phyloP scores from a whole-genome alignment of 2,888 invertebrate species.

The Chorisops tibialis region DNA sequence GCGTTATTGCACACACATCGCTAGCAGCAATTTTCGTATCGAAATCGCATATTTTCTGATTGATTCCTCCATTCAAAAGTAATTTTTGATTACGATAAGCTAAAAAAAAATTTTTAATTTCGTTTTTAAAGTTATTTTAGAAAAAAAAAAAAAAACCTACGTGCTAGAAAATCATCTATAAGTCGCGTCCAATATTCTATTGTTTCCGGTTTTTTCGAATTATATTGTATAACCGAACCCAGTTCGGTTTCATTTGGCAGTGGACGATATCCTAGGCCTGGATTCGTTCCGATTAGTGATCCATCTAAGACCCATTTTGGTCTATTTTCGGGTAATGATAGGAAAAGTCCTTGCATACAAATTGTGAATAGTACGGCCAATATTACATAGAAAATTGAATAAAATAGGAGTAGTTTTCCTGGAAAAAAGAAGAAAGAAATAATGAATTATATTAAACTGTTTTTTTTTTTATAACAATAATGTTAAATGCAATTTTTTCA shows the following conservation, averaged over 20 bases:
- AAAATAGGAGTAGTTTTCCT: slow-evolving; percentile 83
- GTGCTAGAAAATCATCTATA: slow-evolving; percentile 57
- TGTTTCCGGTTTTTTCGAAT: slow-evolving; percentile 55
- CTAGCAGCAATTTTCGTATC: slow-evolving; percentile 50
- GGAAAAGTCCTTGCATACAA: slow-evolving; percentile 78
- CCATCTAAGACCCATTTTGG: slow-evolving; percentile 73
- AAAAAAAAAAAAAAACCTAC: slow-evolving; percentile 52
- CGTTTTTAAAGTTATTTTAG: too few relatives aligned
- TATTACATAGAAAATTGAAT: slow-evolving; percentile 79
- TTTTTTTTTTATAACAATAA: background rate
- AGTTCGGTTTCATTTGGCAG: slow-evolving; percentile 56
- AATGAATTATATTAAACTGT: background rate
- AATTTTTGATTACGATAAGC: slow-evolving; percentile 49
- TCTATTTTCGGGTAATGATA: slow-evolving; percentile 62
- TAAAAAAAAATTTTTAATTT: too few relatives aligned
- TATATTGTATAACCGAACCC: slow-evolving; percentile 62
- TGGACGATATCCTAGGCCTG: slow-evolving; percentile 66
- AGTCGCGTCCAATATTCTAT: slow-evolving; percentile 56
- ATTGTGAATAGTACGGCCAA: slow-evolving; percentile 81
- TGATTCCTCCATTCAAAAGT: slow-evolving; percentile 49
- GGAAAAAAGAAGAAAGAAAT: slow-evolving; percentile 50
- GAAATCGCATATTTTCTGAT: slow-evolving; percentile 58
- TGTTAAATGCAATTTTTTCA: background rate
- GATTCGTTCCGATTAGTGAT: slow-evolving; percentile 71
- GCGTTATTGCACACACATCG: slow-evolving; percentile 57